Conservation (phyloP, 2,113 vertebrate species). For the Mystacornis crossleyi region DNA sequence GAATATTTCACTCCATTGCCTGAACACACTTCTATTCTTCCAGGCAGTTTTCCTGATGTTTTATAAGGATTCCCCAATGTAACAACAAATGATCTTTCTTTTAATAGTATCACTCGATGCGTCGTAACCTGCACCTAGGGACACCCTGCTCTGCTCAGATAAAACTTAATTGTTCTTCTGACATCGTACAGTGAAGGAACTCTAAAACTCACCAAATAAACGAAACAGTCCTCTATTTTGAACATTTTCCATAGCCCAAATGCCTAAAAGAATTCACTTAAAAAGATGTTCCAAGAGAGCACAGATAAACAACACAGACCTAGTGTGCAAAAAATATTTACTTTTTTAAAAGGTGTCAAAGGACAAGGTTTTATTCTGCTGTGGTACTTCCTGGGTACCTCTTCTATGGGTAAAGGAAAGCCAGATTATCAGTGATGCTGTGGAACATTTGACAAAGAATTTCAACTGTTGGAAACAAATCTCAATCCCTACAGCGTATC, state of each 20-base stretch:
- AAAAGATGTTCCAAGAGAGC: neutral
- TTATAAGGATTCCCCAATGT: conserved; percentile 64
- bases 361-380: neutral
- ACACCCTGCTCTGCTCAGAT: conserved; percentile 56
- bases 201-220: conserved; percentile 39
- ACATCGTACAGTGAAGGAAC: conserved; percentile 22
- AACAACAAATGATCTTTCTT: conserved; percentile 55
- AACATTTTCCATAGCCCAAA: neutral
- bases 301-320: neutral
- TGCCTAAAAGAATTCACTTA: neutral
- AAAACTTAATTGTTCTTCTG: conserved; percentile 70
- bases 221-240: neutral
- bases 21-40: conserved; percentile 49
- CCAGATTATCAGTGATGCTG: neutral
- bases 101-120: conserved; percentile 57
- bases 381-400: no score
- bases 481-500: neutral
- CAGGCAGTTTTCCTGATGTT: conserved; percentile 57
- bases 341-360: neutral
- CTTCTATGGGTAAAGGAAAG: neutral
- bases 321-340: neutral
- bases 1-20: conserved; percentile 36
- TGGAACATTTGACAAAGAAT: neutral
- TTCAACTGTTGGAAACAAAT: neutral
- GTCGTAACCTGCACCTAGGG: conserved; percentile 40